Evolutionary conservation across 2,797 vertebrate genomes (phyloP), one percentile per base, ranked within the genome.

Genomic region (Falco columbarius): DNA sequence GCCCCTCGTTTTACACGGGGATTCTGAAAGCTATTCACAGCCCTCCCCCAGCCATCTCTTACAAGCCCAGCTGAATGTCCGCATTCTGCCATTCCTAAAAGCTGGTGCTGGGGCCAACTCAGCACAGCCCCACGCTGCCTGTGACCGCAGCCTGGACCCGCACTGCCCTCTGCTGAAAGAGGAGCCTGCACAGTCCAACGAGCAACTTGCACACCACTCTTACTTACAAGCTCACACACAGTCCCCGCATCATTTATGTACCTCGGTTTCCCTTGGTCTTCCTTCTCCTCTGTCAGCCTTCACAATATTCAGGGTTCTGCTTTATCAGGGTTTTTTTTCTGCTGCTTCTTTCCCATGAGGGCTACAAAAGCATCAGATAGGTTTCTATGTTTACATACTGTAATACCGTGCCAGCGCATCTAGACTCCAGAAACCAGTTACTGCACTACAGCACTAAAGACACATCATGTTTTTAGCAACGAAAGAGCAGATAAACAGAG

Each of bases 161-260:
- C 51, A 74, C 81, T 94, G 97, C 97, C 97, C 95, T 94, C 97
- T 96, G 73, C 93, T 84, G 97, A 66, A 51, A 77, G 29, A 65
- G 2, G 10, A 65, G 24, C 20, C 72, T 34, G 54, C 34, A 51
- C 11, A 1, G 18, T 29, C 51, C 58, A 77, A 40, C 3, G 0
- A 36, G 7, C 46, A 65, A 42, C 19, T 62, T 74, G 1, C 3
- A 20, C 3, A 80, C 18, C 19, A 18, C 34, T 8, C 5, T 38
- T 38, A 12, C 38, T 38, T 38, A 38, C 38, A 38, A 38, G 38
- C 38, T 38, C 38, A 38, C 38, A 11, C 38, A 38, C 38, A 38
- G 38, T 40, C 40, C 40, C 36, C 22, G 6, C 3, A 5, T 76
- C 42, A 14, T 9, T 0, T 17, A 12, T 1, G 3, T 18, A 55